Conservation (phyloP, 1,140 invertebrate species). For the Arctopsyche grandis region DNA sequence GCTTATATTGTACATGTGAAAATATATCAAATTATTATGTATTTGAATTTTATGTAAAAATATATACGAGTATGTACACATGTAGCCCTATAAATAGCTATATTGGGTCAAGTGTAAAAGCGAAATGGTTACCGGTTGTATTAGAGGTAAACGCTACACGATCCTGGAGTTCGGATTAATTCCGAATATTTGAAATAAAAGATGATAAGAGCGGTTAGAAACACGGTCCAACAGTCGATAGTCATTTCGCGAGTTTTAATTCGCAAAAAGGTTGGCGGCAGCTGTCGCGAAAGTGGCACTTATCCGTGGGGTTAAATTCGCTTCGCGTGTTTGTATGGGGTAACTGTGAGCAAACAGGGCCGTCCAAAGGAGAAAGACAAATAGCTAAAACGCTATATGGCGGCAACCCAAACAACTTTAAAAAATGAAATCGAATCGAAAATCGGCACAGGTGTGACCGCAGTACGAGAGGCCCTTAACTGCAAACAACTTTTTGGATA, state of each 20-base stretch:
- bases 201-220: neutral
- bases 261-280: neutral
- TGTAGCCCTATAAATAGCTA: no score
- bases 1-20: no score
- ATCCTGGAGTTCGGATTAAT: no score
- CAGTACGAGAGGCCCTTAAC: neutral
- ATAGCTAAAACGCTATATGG: neutral
- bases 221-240: neutral
- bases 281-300: neutral
- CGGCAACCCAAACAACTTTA: neutral
- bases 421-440: constrained; percentile 1
- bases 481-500: neutral
- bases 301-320: neutral
- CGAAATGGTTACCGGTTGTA: no score
- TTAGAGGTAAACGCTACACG: no score
- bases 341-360: neutral
- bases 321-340: neutral
- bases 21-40: no score
- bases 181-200: neutral
- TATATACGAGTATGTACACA: no score
- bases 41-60: no score
- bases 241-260: neutral
- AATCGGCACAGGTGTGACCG: constrained; percentile 9
- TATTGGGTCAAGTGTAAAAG: no score
- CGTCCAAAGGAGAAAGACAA: neutral